Conservation (phyloP, 1,140 invertebrate genomes). For the Oedothorax gibbosus region DNA sequence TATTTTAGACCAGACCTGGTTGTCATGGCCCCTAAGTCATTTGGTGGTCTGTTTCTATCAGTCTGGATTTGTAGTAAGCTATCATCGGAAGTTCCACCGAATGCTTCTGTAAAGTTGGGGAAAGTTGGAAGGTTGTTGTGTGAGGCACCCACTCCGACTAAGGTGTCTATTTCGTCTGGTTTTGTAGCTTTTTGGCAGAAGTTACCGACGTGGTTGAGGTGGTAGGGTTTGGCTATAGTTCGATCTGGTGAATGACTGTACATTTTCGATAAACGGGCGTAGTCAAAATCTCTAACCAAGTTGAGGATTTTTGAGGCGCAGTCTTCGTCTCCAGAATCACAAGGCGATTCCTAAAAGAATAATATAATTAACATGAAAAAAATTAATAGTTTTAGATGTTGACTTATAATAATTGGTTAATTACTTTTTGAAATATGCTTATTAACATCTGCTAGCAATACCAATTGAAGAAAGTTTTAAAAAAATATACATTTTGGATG, state of each 20-base stretch:
- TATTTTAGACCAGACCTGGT: conserved; percentile 8
- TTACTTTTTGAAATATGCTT: too few species aligned
- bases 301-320: neutral
- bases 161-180: neutral
- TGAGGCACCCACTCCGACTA: neutral
- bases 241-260: neutral
- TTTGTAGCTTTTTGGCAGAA: neutral
- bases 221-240: conserved; percentile 1
- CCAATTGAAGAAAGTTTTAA: too few species aligned
- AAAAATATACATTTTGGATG: too few species aligned
- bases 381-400: too few species aligned
- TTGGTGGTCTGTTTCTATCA: neutral
- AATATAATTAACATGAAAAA: too few species aligned
- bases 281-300: conserved; percentile 12
- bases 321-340: neutral
- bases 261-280: neutral
- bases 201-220: neutral
- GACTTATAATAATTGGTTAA: too few species aligned
- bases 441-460: too few species aligned
- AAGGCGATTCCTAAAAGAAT: conserved; percentile 4
- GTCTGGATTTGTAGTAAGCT: neutral
- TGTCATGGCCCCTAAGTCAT: conserved; percentile 6
- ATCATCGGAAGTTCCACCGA: neutral
- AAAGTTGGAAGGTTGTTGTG: neutral
- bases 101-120: neutral